Conservation (phyloP, 1,140 invertebrate genomes). For the Lucilia sericata region DNA sequence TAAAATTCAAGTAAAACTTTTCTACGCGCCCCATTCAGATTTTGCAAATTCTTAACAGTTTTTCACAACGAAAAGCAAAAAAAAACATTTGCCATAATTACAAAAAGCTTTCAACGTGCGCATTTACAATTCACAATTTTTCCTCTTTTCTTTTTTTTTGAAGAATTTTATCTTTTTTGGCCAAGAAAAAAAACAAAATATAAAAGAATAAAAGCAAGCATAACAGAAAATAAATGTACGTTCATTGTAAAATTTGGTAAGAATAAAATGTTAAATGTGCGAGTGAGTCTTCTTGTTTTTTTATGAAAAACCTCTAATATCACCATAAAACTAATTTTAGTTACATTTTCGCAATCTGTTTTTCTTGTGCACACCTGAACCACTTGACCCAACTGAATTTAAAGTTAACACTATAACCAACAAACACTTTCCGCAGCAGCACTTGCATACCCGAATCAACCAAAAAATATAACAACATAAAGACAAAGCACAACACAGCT, state of each 20-base stretch:
- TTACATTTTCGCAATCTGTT: slow-evolving; percentile 43
- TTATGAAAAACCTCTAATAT: slow-evolving; percentile 37
- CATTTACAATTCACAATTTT: slow-evolving; percentile 41
- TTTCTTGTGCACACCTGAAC: slow-evolving; percentile 43
- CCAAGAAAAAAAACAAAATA: not conserved
- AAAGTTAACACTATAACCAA: slow-evolving; percentile 17
- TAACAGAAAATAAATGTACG: not conserved
- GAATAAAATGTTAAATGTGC: not conserved
- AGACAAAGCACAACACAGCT: not conserved
- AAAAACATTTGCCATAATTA: slow-evolving; percentile 28
- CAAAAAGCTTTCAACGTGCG: slow-evolving; percentile 43
- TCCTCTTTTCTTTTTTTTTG: not conserved
- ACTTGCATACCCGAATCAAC: no score
- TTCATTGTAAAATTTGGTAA: no score
- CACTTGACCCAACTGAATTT: slow-evolving; percentile 30
- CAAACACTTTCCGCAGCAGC: not conserved
- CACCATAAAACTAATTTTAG: slow-evolving; percentile 42
- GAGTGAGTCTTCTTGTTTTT: not conserved
- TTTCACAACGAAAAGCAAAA: not conserved
- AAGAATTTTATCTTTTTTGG: not conserved
- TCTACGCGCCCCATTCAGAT: slow-evolving; percentile 4
- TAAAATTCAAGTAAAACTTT: slow-evolving; percentile 25
- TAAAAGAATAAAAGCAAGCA: not conserved
- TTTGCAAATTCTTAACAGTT: not conserved
- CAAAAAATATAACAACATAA: not conserved